phyloP scores from a whole-genome alignment of 2,797 vertebrate genomes.

The Typhlichthys subterraneus region DNA sequence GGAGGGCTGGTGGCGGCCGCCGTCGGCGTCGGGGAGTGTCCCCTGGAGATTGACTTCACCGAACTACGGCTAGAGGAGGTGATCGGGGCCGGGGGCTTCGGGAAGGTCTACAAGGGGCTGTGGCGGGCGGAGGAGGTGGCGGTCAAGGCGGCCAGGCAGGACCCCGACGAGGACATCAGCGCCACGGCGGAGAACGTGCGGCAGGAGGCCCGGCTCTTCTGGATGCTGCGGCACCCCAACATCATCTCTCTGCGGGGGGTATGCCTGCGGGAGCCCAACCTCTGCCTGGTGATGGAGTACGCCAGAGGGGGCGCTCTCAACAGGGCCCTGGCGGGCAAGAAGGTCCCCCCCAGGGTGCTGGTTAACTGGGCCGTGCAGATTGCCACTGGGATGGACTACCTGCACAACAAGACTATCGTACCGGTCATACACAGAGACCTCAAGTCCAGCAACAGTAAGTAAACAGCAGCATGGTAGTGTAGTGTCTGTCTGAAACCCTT shows the following conservation, averaged over 20 bases:
- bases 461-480: background rate
- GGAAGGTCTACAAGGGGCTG: conserved; percentile 88
- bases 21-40: conserved; percentile 73
- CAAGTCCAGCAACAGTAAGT: conserved; percentile 96
- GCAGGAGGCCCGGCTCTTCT: conserved; percentile 90
- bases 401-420: conserved; percentile 89
- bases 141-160: conserved; percentile 89
- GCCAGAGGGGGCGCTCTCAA: conserved; percentile 88
- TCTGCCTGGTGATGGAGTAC: conserved; percentile 93
- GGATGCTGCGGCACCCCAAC: conserved; percentile 89
- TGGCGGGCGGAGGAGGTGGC: conserved; percentile 87
- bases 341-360: conserved; percentile 87
- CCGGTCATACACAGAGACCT: conserved; percentile 93
- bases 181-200: conserved; percentile 86
- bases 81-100: conserved; percentile 91
- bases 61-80: conserved; percentile 88
- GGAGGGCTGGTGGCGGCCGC: conserved; percentile 68
- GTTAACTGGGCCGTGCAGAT: conserved; percentile 96
- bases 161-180: conserved; percentile 88
- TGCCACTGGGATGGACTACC: conserved; percentile 91
- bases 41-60: conserved; percentile 86
- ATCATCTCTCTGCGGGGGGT: conserved; percentile 88
- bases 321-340: conserved; percentile 86
- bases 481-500: too few species aligned
- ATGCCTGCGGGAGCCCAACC: conserved; percentile 86